Base-by-base conservation (phyloP, 2,888 invertebrate genomes). In the Cephus nigrinus region DNA sequence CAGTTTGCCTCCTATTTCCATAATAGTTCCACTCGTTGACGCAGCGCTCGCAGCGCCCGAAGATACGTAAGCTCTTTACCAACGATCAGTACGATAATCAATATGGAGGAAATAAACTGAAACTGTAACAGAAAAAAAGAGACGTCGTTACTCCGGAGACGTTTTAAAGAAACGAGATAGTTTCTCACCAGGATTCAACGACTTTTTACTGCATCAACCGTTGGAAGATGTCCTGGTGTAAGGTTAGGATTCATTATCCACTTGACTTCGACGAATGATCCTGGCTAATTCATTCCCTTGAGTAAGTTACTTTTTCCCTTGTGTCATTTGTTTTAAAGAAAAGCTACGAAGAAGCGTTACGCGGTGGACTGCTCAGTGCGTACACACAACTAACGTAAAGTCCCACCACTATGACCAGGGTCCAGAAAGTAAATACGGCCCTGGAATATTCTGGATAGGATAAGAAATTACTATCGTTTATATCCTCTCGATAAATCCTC, bases 381-480 rank as follows among this genome's bases (percentile, higher is more conserved):
- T 88, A 88, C 69, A 90, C 86, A 78, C 88, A 83, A 82, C 78
- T 82, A 68, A 82, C 81, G 82, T 87, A 89, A 78, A 88, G 75
- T n/a, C 82, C 80, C 74, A 88, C 80, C 76, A 88, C 88, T 77
- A 82, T 82, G 69, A 85, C 82, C 75, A 89, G 85, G 35, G 89
- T 81, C 72, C 82, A 81, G 75, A 88, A 81, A 30, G 88, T 87
- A 80, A 90, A 90, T 74, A 88, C 78, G 23, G 87, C 87, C 31
- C 86, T 86, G 76, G 87, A 84, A 80, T 84, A 84, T 83, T 83
- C 90, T 88, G 78, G 68, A 23, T 55, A 55, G 55, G 23, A 55
- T 55, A 55, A 55, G 23, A 55, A 23, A 55, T 23, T 9, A 55
- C 9, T 9, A 5, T 55, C 55, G 55, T 55, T 55, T 55, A 55